phyloP scores from a whole-genome alignment of 2,113 vertebrate genomes.

The Corvus cornix region DNA sequence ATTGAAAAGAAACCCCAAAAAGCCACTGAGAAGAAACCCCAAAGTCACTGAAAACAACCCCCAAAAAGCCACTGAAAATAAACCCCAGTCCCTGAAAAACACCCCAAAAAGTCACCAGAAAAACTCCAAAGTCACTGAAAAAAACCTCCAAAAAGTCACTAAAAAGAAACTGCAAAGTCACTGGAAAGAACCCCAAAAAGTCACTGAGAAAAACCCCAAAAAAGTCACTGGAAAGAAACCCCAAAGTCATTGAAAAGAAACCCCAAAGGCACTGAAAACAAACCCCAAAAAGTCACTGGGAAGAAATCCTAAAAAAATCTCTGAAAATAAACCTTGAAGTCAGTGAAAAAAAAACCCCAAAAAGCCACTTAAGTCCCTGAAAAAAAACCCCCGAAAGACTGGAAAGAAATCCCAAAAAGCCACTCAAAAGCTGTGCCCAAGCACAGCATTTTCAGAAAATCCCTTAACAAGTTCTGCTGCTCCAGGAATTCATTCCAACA shows the following conservation, averaged over 20 bases:
- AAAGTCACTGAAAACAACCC: too few relatives aligned
- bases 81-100: too few relatives aligned
- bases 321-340: too few relatives aligned
- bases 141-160: neutral
- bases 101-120: neutral
- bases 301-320: neutral
- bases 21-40: neutral
- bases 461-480: neutral
- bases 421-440: neutral
- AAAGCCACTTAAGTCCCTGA: neutral
- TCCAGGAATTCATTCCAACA: rapidly evolving
- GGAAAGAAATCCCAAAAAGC: neutral
- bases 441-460: neutral
- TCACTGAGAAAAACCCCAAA: neutral
- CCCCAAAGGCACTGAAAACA: neutral
- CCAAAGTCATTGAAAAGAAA: neutral
- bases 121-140: neutral
- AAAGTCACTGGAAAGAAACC: neutral
- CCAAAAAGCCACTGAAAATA: neutral
- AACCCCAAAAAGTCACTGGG: neutral
- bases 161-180: neutral
- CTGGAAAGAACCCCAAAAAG: too few relatives aligned
- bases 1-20: neutral
- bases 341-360: neutral
- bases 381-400: too few relatives aligned